Conservation (phyloP, 1,140 invertebrate genomes). For the Aradophagus sp. region DNA sequence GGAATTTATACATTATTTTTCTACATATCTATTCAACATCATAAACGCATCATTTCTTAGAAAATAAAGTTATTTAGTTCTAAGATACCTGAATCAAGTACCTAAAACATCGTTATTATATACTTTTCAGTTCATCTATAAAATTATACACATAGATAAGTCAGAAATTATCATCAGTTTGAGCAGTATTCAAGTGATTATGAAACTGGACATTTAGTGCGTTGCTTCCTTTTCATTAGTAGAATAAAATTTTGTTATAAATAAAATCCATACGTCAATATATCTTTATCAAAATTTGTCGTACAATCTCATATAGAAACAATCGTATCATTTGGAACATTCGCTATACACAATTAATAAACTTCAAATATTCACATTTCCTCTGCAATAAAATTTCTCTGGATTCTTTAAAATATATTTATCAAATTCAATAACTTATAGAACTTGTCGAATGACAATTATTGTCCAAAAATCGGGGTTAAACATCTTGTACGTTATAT, state of each 20-base stretch:
- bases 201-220: slow-evolving; percentile 17
- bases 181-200: slow-evolving; percentile 43
- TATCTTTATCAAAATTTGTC: slow-evolving; percentile 23
- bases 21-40: slow-evolving; percentile 45
- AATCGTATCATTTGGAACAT: slow-evolving; percentile 26
- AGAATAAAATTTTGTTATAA: slow-evolving; percentile 17
- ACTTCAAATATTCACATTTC: slow-evolving; percentile 9
- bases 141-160: slow-evolving; percentile 39
- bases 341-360: slow-evolving; percentile 14
- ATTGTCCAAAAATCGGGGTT: slow-evolving; percentile 41
- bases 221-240: slow-evolving; percentile 4
- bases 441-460: slow-evolving; percentile 29
- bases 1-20: slow-evolving; percentile 31
- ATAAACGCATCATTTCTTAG: slow-evolving; percentile 36
- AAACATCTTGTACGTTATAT: slow-evolving; percentile 11
- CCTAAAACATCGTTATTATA: slow-evolving; percentile 30
- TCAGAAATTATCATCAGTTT: slow-evolving; percentile 33
- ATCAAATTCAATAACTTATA: slow-evolving; percentile 37
- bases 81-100: slow-evolving; percentile 36
- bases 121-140: slow-evolving; percentile 16
- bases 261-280: slow-evolving; percentile 19
- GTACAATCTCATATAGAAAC: slow-evolving; percentile 22
- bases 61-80: slow-evolving; percentile 40
- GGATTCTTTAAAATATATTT: slow-evolving; percentile 18
- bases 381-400: slow-evolving; percentile 13